Evolutionary conservation across 1,140 invertebrate genomes (phyloP).

Genomic region (Nixonia krombeini): DNA sequence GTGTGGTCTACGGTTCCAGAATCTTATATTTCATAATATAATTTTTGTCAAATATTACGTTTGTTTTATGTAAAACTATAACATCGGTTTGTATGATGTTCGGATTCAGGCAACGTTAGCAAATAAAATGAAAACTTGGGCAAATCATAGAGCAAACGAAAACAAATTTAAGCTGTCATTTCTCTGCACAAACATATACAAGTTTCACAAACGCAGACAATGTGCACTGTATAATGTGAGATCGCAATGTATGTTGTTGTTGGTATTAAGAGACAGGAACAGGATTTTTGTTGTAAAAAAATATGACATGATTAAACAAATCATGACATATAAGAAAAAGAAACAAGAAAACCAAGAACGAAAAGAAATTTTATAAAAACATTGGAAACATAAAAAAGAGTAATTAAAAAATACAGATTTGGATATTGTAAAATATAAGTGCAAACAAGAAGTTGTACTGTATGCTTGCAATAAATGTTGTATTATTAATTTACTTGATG

Average conservation of each 20-base stretch:
- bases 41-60: neutral
- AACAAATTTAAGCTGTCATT: slow-evolving; percentile 22
- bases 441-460: too few species aligned
- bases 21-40: slow-evolving; percentile 37
- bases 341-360: too few species aligned
- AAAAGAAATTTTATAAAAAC: too few species aligned
- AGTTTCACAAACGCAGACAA: neutral
- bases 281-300: too few species aligned
- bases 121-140: slow-evolving; percentile 53
- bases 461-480: too few species aligned
- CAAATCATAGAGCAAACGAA: slow-evolving; percentile 58
- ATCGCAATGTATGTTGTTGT: too few species aligned
- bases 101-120: slow-evolving; percentile 52
- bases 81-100: slow-evolving; percentile 11
- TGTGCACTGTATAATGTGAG: too few species aligned
- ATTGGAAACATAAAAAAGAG: too few species aligned
- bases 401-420: neutral
- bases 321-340: too few species aligned
- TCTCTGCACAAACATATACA: neutral
- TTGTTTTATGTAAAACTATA: slow-evolving; percentile 16
- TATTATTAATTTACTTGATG: too few species aligned
- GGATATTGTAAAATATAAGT: neutral
- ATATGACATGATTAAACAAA: too few species aligned
- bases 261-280: too few species aligned
- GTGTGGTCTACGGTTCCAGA: slow-evolving; percentile 53